These are phyloP conservation scores for Drosophila anomalata DNA, from an alignment of 2,888 invertebrate genomes.

Conservation along the genomic window DNA sequence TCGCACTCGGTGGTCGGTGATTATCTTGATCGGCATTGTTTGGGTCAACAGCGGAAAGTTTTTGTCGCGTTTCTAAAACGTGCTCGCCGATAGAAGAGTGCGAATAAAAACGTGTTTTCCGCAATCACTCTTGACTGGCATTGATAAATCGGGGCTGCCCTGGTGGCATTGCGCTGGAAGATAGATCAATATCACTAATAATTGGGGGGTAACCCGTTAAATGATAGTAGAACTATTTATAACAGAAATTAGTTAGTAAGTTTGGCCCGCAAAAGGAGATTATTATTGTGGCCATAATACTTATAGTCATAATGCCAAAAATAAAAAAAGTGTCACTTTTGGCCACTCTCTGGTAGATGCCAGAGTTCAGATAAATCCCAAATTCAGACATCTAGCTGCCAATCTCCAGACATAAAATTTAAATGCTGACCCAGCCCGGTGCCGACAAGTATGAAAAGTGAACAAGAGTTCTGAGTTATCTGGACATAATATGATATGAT, in stretches of 20 bases:
- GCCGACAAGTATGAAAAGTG: conserved; percentile 14
- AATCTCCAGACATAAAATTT: conserved; percentile 10
- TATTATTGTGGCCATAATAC: no score
- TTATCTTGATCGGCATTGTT: conserved; percentile 53
- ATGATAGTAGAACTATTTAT: background rate
- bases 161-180: background rate
- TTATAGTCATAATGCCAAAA: background rate
- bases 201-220: conserved; percentile 2
- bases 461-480: conserved; percentile 26
- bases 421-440: conserved; percentile 8
- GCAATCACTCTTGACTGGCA: conserved; percentile 21
- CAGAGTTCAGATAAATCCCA: conserved; percentile 10
- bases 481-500: conserved; percentile 42
- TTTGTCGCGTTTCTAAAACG: conserved; percentile 70
- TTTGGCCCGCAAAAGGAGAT: background rate
- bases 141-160: conserved; percentile 30
- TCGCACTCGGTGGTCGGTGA: conserved; percentile 9
- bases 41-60: conserved; percentile 70
- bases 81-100: conserved; percentile 50
- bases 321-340: background rate
- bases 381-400: conserved; percentile 17
- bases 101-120: conserved; percentile 38
- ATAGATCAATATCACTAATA: conserved; percentile 5
- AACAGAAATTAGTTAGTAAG: background rate
- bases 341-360: conserved; percentile 4